phyloP scores from a whole-genome alignment of 1,140 invertebrate species.

The Drosophila arawakana region DNA sequence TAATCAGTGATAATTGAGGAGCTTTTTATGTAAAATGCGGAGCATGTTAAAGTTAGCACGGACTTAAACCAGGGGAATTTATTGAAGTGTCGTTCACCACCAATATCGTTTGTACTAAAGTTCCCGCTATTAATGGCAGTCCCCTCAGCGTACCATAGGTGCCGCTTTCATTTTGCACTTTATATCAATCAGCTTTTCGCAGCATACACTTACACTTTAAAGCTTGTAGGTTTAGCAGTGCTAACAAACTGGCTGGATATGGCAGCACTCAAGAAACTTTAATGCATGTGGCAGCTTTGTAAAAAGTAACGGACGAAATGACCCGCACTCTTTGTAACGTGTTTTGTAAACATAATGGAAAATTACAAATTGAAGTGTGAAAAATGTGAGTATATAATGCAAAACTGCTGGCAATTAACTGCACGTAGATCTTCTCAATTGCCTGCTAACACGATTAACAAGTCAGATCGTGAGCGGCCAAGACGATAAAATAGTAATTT shows the following conservation, averaged over 20 bases:
- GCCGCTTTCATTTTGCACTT: neutral
- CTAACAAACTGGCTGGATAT: neutral
- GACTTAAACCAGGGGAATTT: no score
- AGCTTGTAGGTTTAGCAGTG: neutral
- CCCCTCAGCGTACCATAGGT: neutral
- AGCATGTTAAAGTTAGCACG: no score
- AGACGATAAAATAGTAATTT: constrained; percentile 46
- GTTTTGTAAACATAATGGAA: neutral
- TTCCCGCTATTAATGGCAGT: neutral
- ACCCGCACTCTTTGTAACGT: neutral
- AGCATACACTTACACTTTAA: neutral
- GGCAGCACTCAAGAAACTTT: neutral
- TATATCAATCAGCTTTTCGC: neutral
- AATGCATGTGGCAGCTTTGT: neutral
- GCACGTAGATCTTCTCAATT: constrained; percentile 11
- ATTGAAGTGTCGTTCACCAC: no score
- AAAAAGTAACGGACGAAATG: neutral
- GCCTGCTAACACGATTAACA: constrained; percentile 66
- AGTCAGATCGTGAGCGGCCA: constrained; percentile 42
- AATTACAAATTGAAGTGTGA: neutral
- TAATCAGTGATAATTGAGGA: no score
- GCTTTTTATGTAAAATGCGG: no score
- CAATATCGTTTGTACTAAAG: constrained; percentile 38
- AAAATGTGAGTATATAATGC: neutral
- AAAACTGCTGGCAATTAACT: neutral